Evolutionary conservation across 2,888 invertebrate species (phyloP).

Genomic region (Priocnemis perturbator): DNA sequence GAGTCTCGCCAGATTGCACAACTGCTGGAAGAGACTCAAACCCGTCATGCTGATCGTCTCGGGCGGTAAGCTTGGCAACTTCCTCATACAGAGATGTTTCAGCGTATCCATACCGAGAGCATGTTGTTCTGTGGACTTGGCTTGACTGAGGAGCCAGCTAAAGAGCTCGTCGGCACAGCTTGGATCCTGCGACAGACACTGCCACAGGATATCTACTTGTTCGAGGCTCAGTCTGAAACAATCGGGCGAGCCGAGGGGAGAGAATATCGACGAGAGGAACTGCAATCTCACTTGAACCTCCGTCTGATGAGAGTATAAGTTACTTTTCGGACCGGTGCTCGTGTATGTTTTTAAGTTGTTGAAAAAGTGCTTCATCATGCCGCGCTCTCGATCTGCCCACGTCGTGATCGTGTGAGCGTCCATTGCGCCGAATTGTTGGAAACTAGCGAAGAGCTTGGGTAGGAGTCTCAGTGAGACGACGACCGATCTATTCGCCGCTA

Average conservation of each 20-base stretch:
- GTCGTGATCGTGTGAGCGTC: constrained; percentile 90
- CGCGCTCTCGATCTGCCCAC: constrained; percentile 94
- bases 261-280: constrained; percentile 94
- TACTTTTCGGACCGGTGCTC: constrained; percentile 68
- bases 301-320: constrained; percentile 85
- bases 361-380: constrained; percentile 95
- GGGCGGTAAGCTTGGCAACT: constrained; percentile 91
- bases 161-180: constrained; percentile 95
- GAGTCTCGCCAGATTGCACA: constrained; percentile 90
- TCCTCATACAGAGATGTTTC: constrained; percentile 90
- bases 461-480: constrained; percentile 91
- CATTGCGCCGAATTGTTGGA: constrained; percentile 91
- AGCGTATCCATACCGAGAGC: constrained; percentile 92
- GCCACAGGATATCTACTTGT: constrained; percentile 94
- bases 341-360: constrained; percentile 89
- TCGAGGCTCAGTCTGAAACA: constrained; percentile 89
- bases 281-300: constrained; percentile 94
- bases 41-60: constrained; percentile 95
- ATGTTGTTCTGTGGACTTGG: constrained; percentile 94
- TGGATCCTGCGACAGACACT: constrained; percentile 89
- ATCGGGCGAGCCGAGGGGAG: constrained; percentile 92
- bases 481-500: constrained; percentile 91
- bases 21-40: constrained; percentile 91
- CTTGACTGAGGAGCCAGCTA: constrained; percentile 94
- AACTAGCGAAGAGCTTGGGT: constrained; percentile 93